Conservation (phyloP, 2,888 invertebrate genomes). For the Melanargia galathea region DNA sequence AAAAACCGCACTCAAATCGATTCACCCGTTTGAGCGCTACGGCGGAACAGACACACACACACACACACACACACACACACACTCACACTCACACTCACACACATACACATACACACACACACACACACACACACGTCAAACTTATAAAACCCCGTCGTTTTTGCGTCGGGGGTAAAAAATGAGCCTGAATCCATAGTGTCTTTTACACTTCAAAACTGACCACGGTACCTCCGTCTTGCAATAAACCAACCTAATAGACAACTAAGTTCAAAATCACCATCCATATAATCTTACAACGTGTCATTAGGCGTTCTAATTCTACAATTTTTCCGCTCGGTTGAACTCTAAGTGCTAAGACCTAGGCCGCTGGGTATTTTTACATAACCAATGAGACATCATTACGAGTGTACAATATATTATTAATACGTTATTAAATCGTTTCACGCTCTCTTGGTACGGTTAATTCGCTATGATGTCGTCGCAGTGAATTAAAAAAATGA, state of each 20-base stretch:
- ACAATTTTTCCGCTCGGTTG: conserved; percentile 56
- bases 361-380: conserved; percentile 43
- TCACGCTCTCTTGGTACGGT: conserved; percentile 51
- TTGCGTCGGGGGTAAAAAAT: no score
- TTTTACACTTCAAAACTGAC: no score
- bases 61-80: no score
- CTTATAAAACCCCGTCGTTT: no score
- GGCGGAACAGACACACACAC: no score
- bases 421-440: conserved; percentile 56
- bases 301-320: conserved; percentile 50
- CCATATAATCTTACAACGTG: conserved; percentile 33
- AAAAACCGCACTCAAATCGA: no score
- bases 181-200: no score
- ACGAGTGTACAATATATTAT: conserved; percentile 42
- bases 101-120: no score
- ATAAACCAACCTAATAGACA: conserved; percentile 7
- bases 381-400: conserved; percentile 34
- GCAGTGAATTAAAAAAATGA: conserved; percentile 4
- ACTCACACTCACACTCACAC: no score
- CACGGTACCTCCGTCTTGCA: neutral
- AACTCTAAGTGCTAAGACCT: conserved; percentile 53
- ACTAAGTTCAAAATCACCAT: conserved; percentile 30
- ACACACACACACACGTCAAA: no score
- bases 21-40: no score
- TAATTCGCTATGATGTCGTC: conserved; percentile 42